phyloP scores from a whole-genome alignment of 2,113 vertebrate genomes.

The Bos javanicus region DNA sequence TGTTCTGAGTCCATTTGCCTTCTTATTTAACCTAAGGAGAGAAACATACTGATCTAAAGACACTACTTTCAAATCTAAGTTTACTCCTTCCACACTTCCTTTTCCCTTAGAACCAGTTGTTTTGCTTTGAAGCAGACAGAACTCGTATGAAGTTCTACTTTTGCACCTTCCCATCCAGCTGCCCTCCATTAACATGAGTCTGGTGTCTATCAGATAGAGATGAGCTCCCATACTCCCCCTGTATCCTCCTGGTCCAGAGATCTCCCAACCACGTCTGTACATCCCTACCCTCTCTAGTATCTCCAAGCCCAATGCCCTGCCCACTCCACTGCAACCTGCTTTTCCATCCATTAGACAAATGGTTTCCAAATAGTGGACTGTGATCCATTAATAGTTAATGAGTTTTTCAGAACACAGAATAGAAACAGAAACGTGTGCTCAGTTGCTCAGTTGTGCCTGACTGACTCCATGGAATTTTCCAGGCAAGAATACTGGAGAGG shows the following conservation, averaged over 20 bases:
- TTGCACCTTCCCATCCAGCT: background rate
- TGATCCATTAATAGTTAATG: background rate
- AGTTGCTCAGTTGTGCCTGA: background rate
- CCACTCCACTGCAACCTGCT: background rate
- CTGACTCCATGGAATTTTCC: background rate
- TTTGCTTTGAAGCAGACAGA: background rate
- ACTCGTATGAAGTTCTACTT: background rate
- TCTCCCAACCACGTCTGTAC: background rate
- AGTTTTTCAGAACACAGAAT: background rate
- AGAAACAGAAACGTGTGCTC: background rate
- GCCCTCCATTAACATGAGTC: background rate
- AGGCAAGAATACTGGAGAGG: background rate
- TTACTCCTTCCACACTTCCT: background rate
- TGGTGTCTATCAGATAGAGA: background rate
- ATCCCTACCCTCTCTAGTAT: background rate
- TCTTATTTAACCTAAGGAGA: background rate
- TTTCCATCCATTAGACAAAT: background rate
- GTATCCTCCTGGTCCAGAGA: background rate
- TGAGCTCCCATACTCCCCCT: background rate
- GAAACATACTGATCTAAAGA: background rate
- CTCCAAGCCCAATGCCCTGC: background rate
- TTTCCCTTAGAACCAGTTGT: background rate
- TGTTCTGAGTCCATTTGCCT: background rate
- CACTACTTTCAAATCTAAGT: conserved; percentile 12
- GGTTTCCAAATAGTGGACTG: background rate